Base-by-base conservation (phyloP, 37 sponge, comb jelly and placozoan species). In the Amphimedon queenslandica region DNA sequence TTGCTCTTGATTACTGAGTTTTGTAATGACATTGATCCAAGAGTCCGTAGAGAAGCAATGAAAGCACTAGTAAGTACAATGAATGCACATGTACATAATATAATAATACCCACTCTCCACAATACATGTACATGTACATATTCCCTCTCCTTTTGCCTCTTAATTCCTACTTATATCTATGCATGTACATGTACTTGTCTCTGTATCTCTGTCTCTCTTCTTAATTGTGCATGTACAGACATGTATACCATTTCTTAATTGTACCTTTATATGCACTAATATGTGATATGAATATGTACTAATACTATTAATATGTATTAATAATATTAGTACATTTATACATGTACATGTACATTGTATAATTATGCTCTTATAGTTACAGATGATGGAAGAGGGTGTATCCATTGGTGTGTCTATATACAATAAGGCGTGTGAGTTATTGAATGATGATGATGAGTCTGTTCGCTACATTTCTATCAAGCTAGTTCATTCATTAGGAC, bases 31-130 rank as follows among this genome's bases (percentile, higher is more conserved):
- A 41, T 74, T 40, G 93, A 92, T 63, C 68, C 86, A 16, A 58
- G 93, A 55, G 89, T 88, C 18, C 71, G 93, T 24, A 55, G 63
- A 25, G 82, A 77, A 13, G 80, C 93, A n/a, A 64, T 88, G 42
- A 40, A 79, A 23, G 74, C 79, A 20, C 64, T 92, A 61, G 93
- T 92, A 53, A 72, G 86, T 34, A n/a, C 2, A n/a, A n/a, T n/a
- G n/a, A n/a, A n/a, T n/a, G n/a, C n/a, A n/a, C n/a, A n/a, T n/a
- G n/a, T n/a, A n/a, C n/a, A n/a, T n/a, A n/a, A n/a, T n/a, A n/a
- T n/a, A n/a, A n/a, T n/a, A n/a, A n/a, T n/a, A n/a, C n/a, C n/a
- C n/a, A n/a, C n/a, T n/a, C n/a, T n/a, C n/a, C n/a, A n/a, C n/a
- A n/a, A n/a, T n/a, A n/a, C n/a, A n/a, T n/a, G n/a, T n/a, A n/a